Conservation (phyloP, 2,113 vertebrate genomes). For the Emydura subglobosa region DNA sequence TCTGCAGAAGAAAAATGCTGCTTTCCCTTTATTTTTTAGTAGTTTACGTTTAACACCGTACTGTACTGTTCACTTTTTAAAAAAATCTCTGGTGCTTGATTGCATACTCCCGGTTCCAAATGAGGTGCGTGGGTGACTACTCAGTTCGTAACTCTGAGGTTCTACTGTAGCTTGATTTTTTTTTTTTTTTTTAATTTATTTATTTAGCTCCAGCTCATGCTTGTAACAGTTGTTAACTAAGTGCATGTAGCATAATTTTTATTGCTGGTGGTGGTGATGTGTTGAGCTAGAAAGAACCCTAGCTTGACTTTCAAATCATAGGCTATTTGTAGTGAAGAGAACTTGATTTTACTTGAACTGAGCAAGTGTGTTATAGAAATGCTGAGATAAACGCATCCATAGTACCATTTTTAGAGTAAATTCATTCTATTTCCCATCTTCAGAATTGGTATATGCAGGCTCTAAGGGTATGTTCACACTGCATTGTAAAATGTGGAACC, state of each 20-base stretch:
- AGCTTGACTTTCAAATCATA: background rate
- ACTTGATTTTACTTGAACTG: background rate
- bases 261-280: fast-evolving
- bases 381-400: background rate
- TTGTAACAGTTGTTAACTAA: background rate
- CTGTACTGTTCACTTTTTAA: no score
- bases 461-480: background rate
- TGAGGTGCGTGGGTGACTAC: no score
- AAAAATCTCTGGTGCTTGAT: no score
- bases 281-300: background rate
- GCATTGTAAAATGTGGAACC: background rate
- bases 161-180: background rate
- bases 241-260: background rate
- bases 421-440: background rate
- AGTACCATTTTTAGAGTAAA: background rate
- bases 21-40: no score
- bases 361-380: background rate
- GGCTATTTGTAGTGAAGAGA: background rate
- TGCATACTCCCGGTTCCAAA: no score
- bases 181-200: background rate
- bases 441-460: background rate
- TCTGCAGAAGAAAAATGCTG: no score
- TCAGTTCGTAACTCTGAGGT: no score
- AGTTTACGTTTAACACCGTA: no score
- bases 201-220: background rate